Conservation (phyloP, 2,113 vertebrate genomes). For the Oryzias javanicus region DNA sequence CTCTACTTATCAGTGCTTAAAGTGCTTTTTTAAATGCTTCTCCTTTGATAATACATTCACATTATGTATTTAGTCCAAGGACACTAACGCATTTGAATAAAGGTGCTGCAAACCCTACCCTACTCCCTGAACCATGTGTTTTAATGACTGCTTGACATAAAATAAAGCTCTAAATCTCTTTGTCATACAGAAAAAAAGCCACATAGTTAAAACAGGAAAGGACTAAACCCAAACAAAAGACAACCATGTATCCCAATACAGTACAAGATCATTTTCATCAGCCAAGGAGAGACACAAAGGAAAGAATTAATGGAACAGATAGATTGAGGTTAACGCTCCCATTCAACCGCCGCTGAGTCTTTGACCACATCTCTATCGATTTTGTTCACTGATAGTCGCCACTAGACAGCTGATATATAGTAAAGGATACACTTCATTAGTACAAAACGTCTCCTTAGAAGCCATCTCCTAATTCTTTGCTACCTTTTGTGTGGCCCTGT, state of each 20-base stretch:
- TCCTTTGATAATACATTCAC: no score
- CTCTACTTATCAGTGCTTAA: no score
- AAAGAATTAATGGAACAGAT: constrained; percentile 53
- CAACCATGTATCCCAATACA: constrained; percentile 10
- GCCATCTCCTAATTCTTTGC: constrained; percentile 50
- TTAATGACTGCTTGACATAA: neutral
- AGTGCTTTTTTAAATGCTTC: no score
- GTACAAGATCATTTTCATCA: constrained; percentile 33
- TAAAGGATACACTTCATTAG: constrained; percentile 71
- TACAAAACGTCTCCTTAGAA: constrained; percentile 32
- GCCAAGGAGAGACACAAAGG: constrained; percentile 26
- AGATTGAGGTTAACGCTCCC: constrained; percentile 50
- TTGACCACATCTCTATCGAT: constrained; percentile 72
- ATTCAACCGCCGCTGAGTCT: constrained; percentile 61
- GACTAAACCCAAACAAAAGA: constrained; percentile 5
- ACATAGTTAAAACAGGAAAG: constrained; percentile 7
- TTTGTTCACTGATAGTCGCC: constrained; percentile 58
- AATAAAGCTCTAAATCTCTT: constrained; percentile 1
- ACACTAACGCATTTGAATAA: no score
- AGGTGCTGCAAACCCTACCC: no score
- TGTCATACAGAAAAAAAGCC: neutral
- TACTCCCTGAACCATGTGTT: no score
- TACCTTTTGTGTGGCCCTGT: constrained; percentile 42
- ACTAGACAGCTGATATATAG: constrained; percentile 60
- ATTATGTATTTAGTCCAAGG: no score